Base-by-base conservation (phyloP, 2,888 invertebrate genomes). In the Axea sp. region DNA sequence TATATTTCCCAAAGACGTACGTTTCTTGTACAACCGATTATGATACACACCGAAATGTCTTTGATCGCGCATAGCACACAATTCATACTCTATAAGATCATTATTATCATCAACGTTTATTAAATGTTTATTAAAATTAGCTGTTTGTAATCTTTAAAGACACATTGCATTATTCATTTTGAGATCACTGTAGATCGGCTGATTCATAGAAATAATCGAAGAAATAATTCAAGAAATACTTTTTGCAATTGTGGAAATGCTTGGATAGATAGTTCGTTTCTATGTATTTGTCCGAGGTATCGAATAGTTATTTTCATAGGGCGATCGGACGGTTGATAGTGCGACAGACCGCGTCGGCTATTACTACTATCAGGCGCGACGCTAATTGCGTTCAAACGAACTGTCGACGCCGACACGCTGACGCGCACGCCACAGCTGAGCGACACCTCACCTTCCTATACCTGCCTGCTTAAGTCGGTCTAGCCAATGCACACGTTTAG, bases 341-440 rank as follows among this genome's bases (percentile, higher is more conserved):
- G 76, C 68, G 76, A 75, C 74, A 65, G 77, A 77, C 76, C 78
- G 80, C 76, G 69, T 76, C 77, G 73, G 76, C 80, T 82, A 81
- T 84, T 82, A 76, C 76, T 71, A 77, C 80, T 81, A 81, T 84
- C 82, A 75, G 77, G 75, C 80, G 78, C 75, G 77, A 78, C 80
- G 82, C 83, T 86, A 86, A 86, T 86, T 86, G 85, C 84, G 82
- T 83, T 82, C 84, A 84, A 86, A 84, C 84, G 83, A 84, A 86
- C 85, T 85, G 86, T 86, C 84, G 83, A 82, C 85, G 75, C 78
- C 80, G 81, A 82, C 82, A 79, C 80, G 81, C 79, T 73, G 78
- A 78, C 77, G 75, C 76, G 45, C 75, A 57, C 71, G 62, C 62
- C 53, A 60, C 65, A 68, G 60, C 62, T 67, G 57, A 72, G 55